These are phyloP conservation scores for Acrossocheilus fasciatus DNA, from an alignment of 2,797 vertebrate genomes.

Conservation along the genomic window DNA sequence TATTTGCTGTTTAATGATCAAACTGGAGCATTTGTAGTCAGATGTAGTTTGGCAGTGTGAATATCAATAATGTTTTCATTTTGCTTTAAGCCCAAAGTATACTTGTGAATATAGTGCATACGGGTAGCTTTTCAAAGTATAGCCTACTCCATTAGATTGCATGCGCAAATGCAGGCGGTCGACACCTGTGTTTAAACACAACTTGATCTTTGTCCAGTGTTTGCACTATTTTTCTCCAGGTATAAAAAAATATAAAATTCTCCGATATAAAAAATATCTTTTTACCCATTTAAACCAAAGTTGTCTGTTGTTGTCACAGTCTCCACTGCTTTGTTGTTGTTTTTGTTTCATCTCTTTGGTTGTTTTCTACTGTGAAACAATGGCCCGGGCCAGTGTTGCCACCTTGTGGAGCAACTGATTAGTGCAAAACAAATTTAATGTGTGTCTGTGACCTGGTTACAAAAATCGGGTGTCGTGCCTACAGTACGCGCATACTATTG, in stretches of 20 bases:
- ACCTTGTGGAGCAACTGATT: too few relatives aligned
- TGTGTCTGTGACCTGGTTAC: too few relatives aligned
- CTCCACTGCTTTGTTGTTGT: not conserved
- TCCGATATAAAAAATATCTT: too few relatives aligned
- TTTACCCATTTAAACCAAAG: not conserved
- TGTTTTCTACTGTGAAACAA: not conserved
- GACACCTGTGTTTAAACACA: not conserved
- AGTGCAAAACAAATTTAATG: too few relatives aligned
- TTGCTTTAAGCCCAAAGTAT: not conserved
- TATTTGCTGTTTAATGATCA: not conserved
- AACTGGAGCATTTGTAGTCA: not conserved
- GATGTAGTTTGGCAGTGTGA: too few relatives aligned
- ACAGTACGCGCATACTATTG: too few relatives aligned
- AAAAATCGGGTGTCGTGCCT: too few relatives aligned
- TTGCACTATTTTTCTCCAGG: not conserved
- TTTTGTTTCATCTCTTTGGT: not conserved
- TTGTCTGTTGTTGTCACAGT: too few relatives aligned
- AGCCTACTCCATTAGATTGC: not conserved
- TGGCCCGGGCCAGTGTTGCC: not conserved
- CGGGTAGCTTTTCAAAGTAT: not conserved
- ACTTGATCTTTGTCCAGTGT: not conserved
- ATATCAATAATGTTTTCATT: not conserved
- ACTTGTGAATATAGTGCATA: not conserved
- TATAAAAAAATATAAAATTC: not conserved
- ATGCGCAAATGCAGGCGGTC: not conserved